Base-by-base conservation (phyloP, 2,797 vertebrate genomes). In the Protosalanx chinensis region DNA sequence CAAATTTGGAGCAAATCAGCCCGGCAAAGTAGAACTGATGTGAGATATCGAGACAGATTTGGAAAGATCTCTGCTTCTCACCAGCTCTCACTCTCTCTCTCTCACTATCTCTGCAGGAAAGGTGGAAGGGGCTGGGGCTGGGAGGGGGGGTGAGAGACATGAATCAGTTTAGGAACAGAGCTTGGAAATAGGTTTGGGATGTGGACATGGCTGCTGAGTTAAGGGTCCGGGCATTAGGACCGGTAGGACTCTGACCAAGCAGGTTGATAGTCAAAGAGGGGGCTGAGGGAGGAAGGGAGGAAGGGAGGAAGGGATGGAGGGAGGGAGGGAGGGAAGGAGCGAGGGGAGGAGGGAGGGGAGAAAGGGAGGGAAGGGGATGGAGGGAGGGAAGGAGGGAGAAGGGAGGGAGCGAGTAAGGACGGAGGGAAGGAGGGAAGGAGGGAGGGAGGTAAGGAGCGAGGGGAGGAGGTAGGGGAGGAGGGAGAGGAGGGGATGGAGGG, bases 1-100 rank as follows among this genome's bases (percentile, higher is more conserved):
- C 85, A 86, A 85, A 86, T 77, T 70, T 82, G 81, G 72, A 80
- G 79, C 74, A 79, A 82, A 87, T 85, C 83, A 86, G 77, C 72
- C 75, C 73, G 60, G 66, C 51, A 78, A 84, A 86, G 76, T 81
- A 76, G 86, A 86, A 84, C 72, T 71, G 76, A 85, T 84, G 78
- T 81, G 80, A 83, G 85, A 81, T 79, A 83, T 84, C 75, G 80
- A 80, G 80, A 87, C 82, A 13, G 37, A 41, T 41, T 41, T 41
- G 37, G 37, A 41, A 10, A 41, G 37, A 41, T 53, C 51, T 53
- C 51, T 53, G 51, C 81, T 86, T 79, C 29, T 13, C 76, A 59
- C 70, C 76, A 74, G 61, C 74, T 78, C 37, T 72, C 64, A 57
- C 53, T 18, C 15, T 5, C 15, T 58, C n/a, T 23, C 57, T 20